Evolutionary conservation across 2,113 vertebrate genomes (phyloP).

Genomic region (Campylorhamphus procurvoides): DNA sequence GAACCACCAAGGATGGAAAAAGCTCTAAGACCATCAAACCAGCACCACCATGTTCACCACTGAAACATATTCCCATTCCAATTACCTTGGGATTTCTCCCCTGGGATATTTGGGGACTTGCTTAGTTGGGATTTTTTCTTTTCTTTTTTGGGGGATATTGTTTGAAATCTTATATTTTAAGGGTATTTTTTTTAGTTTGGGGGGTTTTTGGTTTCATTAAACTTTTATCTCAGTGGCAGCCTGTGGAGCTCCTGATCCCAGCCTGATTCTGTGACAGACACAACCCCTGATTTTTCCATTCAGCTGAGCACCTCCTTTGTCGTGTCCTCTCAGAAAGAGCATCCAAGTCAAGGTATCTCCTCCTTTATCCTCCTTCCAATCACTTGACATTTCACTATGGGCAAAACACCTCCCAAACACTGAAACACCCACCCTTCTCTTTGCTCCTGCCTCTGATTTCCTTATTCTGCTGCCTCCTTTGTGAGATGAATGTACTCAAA

Average conservation of each 20-base stretch:
- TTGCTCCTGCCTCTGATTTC: neutral
- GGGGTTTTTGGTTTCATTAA: neutral
- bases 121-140: neutral
- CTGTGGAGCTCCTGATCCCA: rapidly evolving
- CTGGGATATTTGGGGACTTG: neutral
- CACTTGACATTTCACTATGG: neutral
- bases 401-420: neutral
- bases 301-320: neutral
- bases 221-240: neutral
- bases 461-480: neutral
- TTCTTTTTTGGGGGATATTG: rapidly evolving
- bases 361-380: neutral
- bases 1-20: neutral
- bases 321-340: neutral
- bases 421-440: neutral
- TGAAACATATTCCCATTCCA: too few relatives aligned
- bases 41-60: neutral
- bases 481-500: neutral
- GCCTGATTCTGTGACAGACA: rapidly evolving
- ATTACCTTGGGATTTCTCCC: neutral
- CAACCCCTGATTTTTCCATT: neutral
- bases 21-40: neutral
- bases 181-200: neutral
- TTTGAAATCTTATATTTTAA: neutral
- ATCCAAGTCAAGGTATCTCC: neutral